These are phyloP conservation scores for Rosalia funebris DNA, from an alignment of 2,888 invertebrate genomes.

Conservation along the genomic window DNA sequence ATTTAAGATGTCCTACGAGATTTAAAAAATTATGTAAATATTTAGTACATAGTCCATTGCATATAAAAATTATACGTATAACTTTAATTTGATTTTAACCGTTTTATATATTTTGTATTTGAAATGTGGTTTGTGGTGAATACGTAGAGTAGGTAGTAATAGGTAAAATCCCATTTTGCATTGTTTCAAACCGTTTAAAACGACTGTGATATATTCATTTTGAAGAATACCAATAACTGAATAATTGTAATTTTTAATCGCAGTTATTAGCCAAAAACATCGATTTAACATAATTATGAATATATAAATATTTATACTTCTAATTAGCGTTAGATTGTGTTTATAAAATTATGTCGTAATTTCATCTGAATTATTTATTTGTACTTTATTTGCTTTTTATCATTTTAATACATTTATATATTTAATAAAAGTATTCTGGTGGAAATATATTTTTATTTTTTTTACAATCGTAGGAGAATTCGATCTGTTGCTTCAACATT, in stretches of 20 bases:
- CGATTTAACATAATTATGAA: too few species aligned
- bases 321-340: too few species aligned
- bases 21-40: too few species aligned
- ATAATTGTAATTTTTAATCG: neutral
- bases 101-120: slow-evolving; percentile 8
- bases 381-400: slow-evolving; percentile 18
- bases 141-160: neutral
- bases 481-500: too few species aligned
- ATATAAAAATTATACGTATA: too few species aligned
- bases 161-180: neutral
- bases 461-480: too few species aligned
- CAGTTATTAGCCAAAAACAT: neutral
- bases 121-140: slow-evolving; percentile 5
- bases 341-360: neutral
- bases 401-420: slow-evolving; percentile 24
- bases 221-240: neutral
- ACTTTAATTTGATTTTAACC: neutral
- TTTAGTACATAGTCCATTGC: too few species aligned
- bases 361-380: slow-evolving; percentile 11
- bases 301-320: too few species aligned
- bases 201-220: slow-evolving; percentile 14
- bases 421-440: slow-evolving; percentile 1
- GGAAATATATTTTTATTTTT: too few species aligned
- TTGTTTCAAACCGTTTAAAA: neutral
- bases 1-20: too few species aligned